A percentile compares a stretch with the other conserved stretches of the same genome.
These are phyloP conservation scores for Stenolophus ochropezus DNA, from an alignment of 2,888 invertebrate genomes.

Conservation along the genomic window DNA sequence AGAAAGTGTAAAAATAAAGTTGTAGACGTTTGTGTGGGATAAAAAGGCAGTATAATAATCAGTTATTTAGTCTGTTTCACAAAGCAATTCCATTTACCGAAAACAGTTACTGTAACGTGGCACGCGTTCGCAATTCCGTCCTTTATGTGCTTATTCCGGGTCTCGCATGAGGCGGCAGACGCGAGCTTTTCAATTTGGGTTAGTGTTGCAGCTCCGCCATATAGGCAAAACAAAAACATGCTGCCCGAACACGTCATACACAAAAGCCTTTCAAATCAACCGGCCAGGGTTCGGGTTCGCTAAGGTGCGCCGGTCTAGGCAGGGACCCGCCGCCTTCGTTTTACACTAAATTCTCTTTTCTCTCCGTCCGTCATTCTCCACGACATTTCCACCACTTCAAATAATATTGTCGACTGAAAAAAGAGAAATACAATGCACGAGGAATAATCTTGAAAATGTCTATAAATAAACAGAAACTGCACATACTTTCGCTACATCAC, in stretches of 20 bases:
- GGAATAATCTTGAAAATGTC: background rate
- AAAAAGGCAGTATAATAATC: conserved; percentile 36
- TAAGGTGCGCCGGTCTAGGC: background rate
- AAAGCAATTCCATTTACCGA: conserved; percentile 47
- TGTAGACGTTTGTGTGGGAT: background rate
- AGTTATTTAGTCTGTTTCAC: conserved; percentile 45
- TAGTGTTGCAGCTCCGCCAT: conserved; percentile 13
- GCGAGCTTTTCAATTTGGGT: conserved; percentile 36
- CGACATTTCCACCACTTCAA: conserved; percentile 5
- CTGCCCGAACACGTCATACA: conserved; percentile 18
- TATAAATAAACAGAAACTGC: background rate
- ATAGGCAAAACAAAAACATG: conserved; percentile 41
- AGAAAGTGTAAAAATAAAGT: conserved; percentile 30
- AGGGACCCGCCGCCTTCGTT: background rate
- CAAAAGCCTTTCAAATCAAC: conserved; percentile 40
- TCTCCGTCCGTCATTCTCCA: background rate
- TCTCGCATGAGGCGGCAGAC: background rate
- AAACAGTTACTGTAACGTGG: conserved; percentile 37
- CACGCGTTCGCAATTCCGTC: conserved; percentile 19
- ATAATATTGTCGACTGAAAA: conserved; percentile 14
- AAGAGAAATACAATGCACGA: background rate
- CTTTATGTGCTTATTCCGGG: conserved; percentile 30
- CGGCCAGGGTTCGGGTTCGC: background rate
- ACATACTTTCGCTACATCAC: background rate
- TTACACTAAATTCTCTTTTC: conserved; percentile 25